These are phyloP conservation scores for Protophormia terraenovae DNA, from an alignment of 2,888 invertebrate genomes.

Conservation along the genomic window DNA sequence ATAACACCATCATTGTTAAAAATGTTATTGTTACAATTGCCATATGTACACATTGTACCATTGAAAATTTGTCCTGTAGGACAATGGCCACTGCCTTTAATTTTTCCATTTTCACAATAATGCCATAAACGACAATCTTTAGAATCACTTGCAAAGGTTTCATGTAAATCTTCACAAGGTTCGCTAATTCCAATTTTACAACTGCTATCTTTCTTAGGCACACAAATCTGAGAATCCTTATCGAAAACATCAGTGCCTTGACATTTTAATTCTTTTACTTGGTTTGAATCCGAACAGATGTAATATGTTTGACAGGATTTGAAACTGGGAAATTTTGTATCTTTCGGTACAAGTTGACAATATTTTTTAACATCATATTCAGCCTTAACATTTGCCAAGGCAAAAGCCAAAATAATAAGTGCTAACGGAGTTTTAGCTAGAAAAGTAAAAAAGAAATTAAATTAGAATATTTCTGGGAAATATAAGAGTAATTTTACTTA, in stretches of 20 bases:
- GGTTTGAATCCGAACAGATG: conserved; percentile 54
- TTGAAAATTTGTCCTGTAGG: conserved; percentile 57
- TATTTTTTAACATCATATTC: conserved; percentile 16
- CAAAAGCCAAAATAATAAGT: no score
- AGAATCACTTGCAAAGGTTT: conserved; percentile 64
- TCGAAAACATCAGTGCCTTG: conserved; percentile 61
- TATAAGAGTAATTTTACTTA: no score
- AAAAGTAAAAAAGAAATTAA: no score
- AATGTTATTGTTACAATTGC: conserved; percentile 55
- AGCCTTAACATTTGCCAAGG: no score
- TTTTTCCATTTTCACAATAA: conserved; percentile 15
- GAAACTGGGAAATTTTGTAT: conserved; percentile 66
- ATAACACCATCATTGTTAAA: no score
- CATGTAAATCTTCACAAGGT: conserved; percentile 55
- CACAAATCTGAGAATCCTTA: conserved; percentile 66
- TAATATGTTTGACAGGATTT: conserved; percentile 67
- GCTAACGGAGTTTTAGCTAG: no score
- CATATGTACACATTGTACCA: conserved; percentile 53
- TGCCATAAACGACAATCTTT: conserved; percentile 66
- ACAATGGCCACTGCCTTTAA: conserved; percentile 60
- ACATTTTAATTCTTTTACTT: neutral
- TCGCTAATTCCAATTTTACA: conserved; percentile 52
- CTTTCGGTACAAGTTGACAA: conserved; percentile 67
- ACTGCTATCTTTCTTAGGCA: neutral
- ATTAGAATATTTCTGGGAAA: no score